phyloP scores from a whole-genome alignment of 2,888 invertebrate species.

The Drosophila birchii region DNA sequence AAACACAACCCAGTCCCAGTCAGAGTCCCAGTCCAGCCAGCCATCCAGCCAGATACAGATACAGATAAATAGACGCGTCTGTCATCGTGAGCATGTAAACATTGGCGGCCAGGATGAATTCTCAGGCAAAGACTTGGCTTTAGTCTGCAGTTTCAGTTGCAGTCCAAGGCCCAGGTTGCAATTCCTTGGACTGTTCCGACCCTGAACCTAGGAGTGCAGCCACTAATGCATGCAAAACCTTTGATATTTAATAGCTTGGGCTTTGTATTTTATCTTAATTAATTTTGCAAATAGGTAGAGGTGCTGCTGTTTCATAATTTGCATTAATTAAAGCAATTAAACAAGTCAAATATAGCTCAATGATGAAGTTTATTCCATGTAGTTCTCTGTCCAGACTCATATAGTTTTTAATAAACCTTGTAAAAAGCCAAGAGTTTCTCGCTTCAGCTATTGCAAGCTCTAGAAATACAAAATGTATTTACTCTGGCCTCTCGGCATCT shows the following conservation, averaged over 20 bases:
- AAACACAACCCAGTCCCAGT: conserved; percentile 41
- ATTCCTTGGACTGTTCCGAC: background rate
- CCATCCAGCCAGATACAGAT: conserved; percentile 32
- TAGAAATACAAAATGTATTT: conserved; percentile 8
- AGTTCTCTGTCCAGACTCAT: background rate
- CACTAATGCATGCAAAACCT: background rate
- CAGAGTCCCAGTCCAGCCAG: background rate
- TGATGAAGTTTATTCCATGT: too few species aligned
- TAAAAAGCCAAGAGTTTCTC: background rate
- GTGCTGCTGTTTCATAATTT: background rate
- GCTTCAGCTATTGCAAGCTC: conserved; percentile 7
- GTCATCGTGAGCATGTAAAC: conserved; percentile 32
- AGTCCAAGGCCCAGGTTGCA: background rate
- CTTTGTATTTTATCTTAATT: background rate
- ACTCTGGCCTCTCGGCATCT: background rate
- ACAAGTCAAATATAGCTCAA: background rate
- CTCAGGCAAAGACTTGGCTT: conserved; percentile 2
- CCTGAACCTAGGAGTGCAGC: background rate
- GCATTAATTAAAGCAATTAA: background rate
- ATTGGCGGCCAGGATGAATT: conserved; percentile 9
- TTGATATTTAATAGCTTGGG: background rate
- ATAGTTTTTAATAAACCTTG: background rate
- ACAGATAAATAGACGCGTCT: conserved; percentile 46
- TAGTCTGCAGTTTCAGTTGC: conserved; percentile 1
- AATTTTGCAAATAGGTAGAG: background rate